These are phyloP conservation scores for Polymixis lichenea DNA, from an alignment of 2,888 invertebrate species.

Conservation along the genomic window DNA sequence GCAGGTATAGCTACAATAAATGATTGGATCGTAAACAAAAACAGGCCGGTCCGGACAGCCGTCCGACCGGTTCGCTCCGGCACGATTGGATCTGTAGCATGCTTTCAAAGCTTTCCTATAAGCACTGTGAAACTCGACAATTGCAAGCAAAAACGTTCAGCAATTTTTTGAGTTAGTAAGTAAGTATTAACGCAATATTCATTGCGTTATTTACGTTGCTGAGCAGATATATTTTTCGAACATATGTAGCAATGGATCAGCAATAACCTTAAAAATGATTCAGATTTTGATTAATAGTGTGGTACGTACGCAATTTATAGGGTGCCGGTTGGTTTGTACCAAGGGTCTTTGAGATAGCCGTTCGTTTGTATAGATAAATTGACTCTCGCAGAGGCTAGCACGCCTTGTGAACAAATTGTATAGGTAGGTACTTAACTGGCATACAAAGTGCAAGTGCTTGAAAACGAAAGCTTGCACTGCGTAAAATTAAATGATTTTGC, in stretches of 20 bases:
- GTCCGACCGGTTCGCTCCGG: constrained; percentile 72
- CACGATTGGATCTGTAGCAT: constrained; percentile 33
- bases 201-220: too few species aligned
- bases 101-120: constrained; percentile 32
- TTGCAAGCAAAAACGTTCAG: background rate
- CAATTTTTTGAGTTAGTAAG: background rate
- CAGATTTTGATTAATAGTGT: too few species aligned
- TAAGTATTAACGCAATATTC: too few species aligned
- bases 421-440: background rate
- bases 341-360: background rate
- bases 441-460: too few species aligned
- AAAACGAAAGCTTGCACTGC: background rate
- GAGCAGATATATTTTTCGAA: too few species aligned
- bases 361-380: background rate
- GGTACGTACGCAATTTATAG: too few species aligned
- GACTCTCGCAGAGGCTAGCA: too few species aligned
- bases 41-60: constrained; percentile 71
- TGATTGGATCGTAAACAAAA: constrained; percentile 87
- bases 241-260: too few species aligned
- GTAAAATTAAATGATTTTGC: background rate
- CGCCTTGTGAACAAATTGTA: background rate
- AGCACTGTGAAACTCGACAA: constrained; percentile 19
- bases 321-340: background rate
- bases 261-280: too few species aligned
- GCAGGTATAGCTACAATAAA: constrained; percentile 77